Evolutionary conservation across 2,797 vertebrate species (phyloP).

Genomic region (Leptoclinus maculatus): DNA sequence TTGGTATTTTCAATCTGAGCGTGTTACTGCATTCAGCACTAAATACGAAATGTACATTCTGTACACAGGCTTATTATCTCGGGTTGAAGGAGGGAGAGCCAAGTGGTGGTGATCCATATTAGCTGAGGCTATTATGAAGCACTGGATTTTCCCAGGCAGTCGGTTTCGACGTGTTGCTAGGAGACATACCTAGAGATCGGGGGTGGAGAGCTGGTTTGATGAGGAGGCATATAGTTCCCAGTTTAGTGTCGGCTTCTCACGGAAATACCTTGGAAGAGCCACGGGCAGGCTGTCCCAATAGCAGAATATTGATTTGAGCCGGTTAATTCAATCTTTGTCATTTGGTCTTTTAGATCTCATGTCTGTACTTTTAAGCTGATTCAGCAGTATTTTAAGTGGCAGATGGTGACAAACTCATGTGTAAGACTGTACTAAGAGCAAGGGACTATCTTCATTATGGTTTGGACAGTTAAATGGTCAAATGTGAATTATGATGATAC

Average conservation of each 20-base stretch:
- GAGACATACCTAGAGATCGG: conserved; percentile 77
- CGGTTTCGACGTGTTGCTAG: conserved; percentile 80
- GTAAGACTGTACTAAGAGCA: neutral
- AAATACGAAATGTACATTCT: conserved; percentile 43
- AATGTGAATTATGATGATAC: conserved; percentile 35
- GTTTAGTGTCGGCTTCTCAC: conserved; percentile 55
- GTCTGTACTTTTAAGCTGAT: conserved; percentile 10
- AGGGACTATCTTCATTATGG: neutral
- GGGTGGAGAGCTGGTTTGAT: conserved; percentile 71
- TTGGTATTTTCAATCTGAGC: conserved; percentile 27
- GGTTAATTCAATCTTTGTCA: conserved; percentile 28
- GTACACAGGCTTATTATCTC: conserved; percentile 42
- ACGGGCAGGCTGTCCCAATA: conserved; percentile 11
- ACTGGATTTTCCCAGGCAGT: conserved; percentile 81
- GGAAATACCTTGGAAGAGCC: conserved; percentile 49
- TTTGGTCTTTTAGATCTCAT: conserved; percentile 11
- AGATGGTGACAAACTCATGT: neutral
- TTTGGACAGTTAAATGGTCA: conserved; percentile 31
- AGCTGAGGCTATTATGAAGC: conserved; percentile 76
- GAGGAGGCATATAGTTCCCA: conserved; percentile 70
- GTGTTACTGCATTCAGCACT: conserved; percentile 44
- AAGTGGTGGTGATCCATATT: conserved; percentile 76
- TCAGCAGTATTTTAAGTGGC: neutral
- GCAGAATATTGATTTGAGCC: conserved; percentile 34
- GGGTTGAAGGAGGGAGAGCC: conserved; percentile 45